Conservation (phyloP, 35 echinoderm and acorn worm genomes). For the Acanthaster planci region DNA sequence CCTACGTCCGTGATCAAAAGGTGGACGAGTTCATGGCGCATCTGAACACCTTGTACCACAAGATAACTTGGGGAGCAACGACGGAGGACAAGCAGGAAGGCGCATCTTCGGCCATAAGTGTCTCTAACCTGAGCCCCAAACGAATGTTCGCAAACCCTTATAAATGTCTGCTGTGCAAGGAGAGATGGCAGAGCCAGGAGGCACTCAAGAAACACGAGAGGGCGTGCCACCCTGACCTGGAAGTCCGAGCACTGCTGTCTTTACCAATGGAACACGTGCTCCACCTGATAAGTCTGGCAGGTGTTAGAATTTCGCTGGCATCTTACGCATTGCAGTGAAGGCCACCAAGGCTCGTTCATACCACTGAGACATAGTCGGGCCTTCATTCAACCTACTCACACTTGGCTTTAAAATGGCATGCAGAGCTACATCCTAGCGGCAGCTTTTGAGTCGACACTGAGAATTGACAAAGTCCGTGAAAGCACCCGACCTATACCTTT, state of each 20-base stretch:
- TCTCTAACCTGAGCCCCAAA: not conserved
- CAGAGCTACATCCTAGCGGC: too few species aligned
- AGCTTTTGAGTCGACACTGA: too few species aligned
- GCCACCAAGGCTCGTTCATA: too few species aligned
- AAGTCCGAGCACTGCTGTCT: constrained; percentile 5
- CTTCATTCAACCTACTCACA: too few species aligned
- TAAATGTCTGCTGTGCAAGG: constrained; percentile 29
- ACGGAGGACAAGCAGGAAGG: not conserved
- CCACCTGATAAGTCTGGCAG: too few species aligned
- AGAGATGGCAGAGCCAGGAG: constrained; percentile 5
- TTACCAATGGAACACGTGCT: constrained; percentile 7
- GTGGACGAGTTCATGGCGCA: not conserved
- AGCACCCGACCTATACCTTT: too few species aligned
- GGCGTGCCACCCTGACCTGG: not conserved
- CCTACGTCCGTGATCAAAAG: not conserved
- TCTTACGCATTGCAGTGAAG: too few species aligned
- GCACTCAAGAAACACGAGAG: constrained; percentile 28
- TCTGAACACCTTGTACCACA: not conserved
- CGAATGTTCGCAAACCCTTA: constrained; percentile 18
- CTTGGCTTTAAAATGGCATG: too few species aligned
- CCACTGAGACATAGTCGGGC: too few species aligned
- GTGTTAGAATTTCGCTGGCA: too few species aligned
- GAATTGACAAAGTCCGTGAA: too few species aligned
- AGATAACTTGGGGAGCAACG: too few species aligned
- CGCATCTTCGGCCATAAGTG: not conserved